Evolutionary conservation across 2,113 vertebrate genomes (phyloP).

Genomic region (Speoplatyrhinus poulsoni): DNA sequence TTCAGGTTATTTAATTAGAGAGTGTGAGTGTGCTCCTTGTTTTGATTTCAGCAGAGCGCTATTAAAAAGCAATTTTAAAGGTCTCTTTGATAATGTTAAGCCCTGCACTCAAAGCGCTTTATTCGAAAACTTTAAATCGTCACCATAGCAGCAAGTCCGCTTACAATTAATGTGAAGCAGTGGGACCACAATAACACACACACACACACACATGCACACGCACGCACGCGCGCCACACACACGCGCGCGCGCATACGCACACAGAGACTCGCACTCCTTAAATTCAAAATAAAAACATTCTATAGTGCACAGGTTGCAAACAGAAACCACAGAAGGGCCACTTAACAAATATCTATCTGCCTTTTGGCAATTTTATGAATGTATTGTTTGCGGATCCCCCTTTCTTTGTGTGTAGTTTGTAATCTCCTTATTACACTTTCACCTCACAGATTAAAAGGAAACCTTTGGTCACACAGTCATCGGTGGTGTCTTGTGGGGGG

Average conservation of each 20-base stretch:
- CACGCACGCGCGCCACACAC: neutral
- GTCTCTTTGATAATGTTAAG: slow-evolving; percentile 24
- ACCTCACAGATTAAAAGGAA: neutral
- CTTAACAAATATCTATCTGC: neutral
- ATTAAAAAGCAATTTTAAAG: slow-evolving; percentile 41
- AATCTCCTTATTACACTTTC: neutral
- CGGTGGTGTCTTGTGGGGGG: too few relatives aligned
- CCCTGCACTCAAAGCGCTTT: slow-evolving; percentile 42
- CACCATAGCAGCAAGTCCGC: too few relatives aligned
- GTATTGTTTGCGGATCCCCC: neutral
- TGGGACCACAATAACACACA: neutral
- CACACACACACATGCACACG: neutral
- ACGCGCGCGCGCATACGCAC: slow-evolving; percentile 1
- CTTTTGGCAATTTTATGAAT: neutral
- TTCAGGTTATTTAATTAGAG: slow-evolving; percentile 45
- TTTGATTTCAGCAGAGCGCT: slow-evolving; percentile 32
- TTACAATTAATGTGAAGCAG: neutral
- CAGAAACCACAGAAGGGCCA: too few relatives aligned
- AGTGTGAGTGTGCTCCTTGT: slow-evolving; percentile 43
- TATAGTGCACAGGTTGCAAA: too few relatives aligned
- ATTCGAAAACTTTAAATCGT: slow-evolving; percentile 34
- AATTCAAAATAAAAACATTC: neutral
- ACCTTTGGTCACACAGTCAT: neutral
- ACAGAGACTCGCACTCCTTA: neutral
- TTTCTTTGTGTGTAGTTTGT: neutral